Evolutionary conservation across 37 sponge, comb jelly and placozoan genomes (phyloP).

Genomic region (Ephydatia muelleri): DNA sequence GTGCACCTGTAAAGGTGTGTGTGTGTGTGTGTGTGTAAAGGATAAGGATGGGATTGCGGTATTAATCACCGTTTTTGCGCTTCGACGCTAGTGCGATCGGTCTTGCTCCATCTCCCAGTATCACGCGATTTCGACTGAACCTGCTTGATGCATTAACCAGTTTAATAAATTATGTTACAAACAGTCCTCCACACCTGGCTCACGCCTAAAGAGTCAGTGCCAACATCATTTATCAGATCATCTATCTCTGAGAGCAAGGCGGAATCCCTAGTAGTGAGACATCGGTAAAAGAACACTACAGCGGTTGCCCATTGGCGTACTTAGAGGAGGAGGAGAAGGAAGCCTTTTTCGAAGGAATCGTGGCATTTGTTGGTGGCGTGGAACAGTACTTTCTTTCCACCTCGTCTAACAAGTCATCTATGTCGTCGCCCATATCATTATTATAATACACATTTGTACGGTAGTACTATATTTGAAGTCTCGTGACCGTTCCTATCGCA

Average conservation of each 20-base stretch:
- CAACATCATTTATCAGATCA: neutral
- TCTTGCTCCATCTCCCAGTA: neutral
- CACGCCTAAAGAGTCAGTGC: neutral
- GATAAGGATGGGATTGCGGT: too few species aligned
- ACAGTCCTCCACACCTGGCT: neutral
- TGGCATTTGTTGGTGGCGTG: neutral
- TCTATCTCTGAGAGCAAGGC: neutral
- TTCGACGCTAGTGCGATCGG: neutral
- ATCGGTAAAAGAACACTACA: neutral
- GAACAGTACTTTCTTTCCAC: slow-evolving; percentile 25
- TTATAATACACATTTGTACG: neutral
- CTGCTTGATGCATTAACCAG: neutral
- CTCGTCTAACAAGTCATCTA: slow-evolving; percentile 45
- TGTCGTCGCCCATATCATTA: slow-evolving; percentile 11
- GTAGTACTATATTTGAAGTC: too few species aligned
- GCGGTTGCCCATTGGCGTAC: neutral
- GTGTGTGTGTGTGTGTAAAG: slow-evolving; percentile 1
- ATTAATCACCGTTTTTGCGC: neutral
- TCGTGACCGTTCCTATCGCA: neutral
- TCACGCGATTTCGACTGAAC: neutral
- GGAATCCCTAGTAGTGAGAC: neutral
- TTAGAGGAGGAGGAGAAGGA: neutral
- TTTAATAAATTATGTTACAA: neutral
- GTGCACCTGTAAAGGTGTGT: neutral
- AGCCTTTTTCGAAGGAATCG: neutral